Conservation (phyloP, 1,140 invertebrate genomes). For the Drosophila leontia region DNA sequence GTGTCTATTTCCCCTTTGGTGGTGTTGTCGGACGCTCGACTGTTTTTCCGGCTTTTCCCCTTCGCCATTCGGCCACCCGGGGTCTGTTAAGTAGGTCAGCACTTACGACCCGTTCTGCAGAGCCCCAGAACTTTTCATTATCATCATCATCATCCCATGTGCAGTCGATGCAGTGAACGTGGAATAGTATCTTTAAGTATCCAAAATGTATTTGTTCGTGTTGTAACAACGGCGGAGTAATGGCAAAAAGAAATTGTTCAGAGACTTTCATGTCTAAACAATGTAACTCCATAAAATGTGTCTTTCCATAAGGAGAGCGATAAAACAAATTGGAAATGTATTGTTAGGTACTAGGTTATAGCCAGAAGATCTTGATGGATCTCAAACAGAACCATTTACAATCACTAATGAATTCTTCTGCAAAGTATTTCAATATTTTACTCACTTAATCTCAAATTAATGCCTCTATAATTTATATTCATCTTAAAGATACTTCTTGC, state of each 20-base stretch:
- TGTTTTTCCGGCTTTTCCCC: constrained; percentile 6
- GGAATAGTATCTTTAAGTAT: constrained; percentile 26
- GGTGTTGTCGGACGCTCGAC: constrained; percentile 32
- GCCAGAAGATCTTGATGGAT: constrained; percentile 26
- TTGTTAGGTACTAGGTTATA: constrained; percentile 7
- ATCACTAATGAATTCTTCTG: neutral
- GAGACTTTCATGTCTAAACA: constrained; percentile 45
- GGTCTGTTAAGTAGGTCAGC: constrained; percentile 52
- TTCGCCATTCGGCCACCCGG: constrained; percentile 36
- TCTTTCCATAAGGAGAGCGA: constrained; percentile 26
- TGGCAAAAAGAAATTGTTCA: constrained; percentile 36
- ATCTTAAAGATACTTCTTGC: neutral
- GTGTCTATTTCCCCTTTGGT: constrained; percentile 52
- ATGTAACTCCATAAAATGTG: constrained; percentile 50
- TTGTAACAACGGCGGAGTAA: constrained; percentile 27
- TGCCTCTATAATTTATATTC: neutral
- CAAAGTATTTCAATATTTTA: neutral
- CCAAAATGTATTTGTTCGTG: constrained; percentile 7
- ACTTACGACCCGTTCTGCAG: constrained; percentile 31
- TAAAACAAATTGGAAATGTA: constrained; percentile 32
- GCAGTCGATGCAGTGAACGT: constrained; percentile 22
- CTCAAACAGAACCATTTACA: neutral
- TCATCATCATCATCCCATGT: constrained; percentile 47
- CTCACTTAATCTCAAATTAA: neutral
- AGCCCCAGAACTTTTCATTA: constrained; percentile 52